phyloP scores from a whole-genome alignment of 2,113 vertebrate species.

The Galbula dea region DNA sequence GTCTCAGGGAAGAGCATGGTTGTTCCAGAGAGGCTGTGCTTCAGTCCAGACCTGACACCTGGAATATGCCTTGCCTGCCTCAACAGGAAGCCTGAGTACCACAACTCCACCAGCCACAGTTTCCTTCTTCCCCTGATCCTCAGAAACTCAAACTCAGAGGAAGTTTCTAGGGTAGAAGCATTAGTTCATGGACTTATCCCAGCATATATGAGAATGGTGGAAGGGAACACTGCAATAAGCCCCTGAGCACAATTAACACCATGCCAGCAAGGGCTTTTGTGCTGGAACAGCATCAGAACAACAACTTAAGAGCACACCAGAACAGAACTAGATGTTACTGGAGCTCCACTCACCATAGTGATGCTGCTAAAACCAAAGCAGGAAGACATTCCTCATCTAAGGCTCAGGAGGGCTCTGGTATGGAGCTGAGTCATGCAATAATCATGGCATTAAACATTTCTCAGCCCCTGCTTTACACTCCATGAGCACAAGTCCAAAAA shows the following conservation, averaged over 20 bases:
- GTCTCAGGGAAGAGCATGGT: neutral
- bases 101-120: neutral
- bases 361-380: constrained; percentile 53
- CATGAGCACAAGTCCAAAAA: neutral
- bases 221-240: neutral
- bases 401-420: constrained; percentile 42
- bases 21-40: neutral
- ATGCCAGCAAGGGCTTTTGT: neutral
- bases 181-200: neutral
- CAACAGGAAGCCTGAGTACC: neutral
- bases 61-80: neutral
- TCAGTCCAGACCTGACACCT: neutral
- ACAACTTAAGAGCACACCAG: neutral
- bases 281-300: neutral
- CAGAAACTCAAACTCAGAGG: neutral
- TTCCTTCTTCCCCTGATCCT: neutral
- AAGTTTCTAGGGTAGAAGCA: neutral
- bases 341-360: neutral
- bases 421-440: constrained; percentile 30
- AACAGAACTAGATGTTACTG: neutral
- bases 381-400: constrained; percentile 49
- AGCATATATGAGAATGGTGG: neutral
- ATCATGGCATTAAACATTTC: constrained; percentile 17
- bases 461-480: neutral
- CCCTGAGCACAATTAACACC: neutral